These are phyloP conservation scores for Etia nguti DNA, from an alignment of 2,113 vertebrate genomes.

Conservation along the genomic window DNA sequence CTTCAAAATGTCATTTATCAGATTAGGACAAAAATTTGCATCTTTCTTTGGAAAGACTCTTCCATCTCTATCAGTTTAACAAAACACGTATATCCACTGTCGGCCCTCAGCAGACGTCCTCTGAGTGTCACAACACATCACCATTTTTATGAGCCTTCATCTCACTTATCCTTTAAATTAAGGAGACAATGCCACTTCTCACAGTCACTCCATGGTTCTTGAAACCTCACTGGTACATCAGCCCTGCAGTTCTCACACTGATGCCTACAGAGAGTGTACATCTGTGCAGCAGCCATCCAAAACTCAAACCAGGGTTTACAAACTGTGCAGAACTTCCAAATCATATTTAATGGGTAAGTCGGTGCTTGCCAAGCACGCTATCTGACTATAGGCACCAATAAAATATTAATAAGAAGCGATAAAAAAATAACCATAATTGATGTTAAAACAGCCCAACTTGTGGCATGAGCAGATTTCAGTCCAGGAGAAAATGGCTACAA, in stretches of 20 bases:
- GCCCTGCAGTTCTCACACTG: not conserved
- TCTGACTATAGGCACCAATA: not conserved
- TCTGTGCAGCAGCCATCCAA: not conserved
- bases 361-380: not conserved
- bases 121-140: not conserved
- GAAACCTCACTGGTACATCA: not conserved
- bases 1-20: not conserved
- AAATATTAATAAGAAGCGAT: constrained; percentile 3
- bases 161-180: not conserved
- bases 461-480: not conserved
- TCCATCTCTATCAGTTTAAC: not conserved
- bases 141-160: not conserved
- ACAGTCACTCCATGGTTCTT: not conserved
- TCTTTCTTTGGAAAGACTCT: not conserved
- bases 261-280: not conserved
- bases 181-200: not conserved
- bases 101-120: not conserved
- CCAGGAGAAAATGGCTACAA: not conserved
- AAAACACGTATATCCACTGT: not conserved
- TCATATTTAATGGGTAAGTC: not conserved
- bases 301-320: not conserved
- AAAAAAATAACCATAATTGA: constrained; percentile 21
- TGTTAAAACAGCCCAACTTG: not conserved
- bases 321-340: not conserved
- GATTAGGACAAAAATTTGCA: not conserved